Evolutionary conservation across 2,113 vertebrate genomes (phyloP).

Genomic region (Daboia siamensis): DNA sequence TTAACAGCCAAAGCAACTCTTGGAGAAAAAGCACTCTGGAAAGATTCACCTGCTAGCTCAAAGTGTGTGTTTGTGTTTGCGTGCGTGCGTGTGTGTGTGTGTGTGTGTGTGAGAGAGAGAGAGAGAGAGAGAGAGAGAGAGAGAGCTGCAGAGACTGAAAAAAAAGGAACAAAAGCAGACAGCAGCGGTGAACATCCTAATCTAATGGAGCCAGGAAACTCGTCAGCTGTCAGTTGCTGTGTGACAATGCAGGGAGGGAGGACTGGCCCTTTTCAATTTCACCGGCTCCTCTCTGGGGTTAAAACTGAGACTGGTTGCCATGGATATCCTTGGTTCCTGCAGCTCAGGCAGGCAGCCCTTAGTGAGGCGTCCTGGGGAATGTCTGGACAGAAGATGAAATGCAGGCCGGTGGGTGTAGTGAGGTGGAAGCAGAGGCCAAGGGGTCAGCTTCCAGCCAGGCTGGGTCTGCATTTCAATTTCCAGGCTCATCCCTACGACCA

Average conservation of each 20-base stretch:
- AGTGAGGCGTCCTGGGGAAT: slow-evolving; percentile 79
- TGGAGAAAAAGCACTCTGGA: rapidly evolving
- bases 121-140: slow-evolving; percentile 2
- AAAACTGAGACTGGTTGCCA: slow-evolving; percentile 87
- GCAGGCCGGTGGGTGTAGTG: slow-evolving; percentile 71
- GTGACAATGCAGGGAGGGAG: slow-evolving; percentile 80
- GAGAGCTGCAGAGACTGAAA: not conserved
- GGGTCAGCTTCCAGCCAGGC: slow-evolving; percentile 51
- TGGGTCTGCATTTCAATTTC: slow-evolving; percentile 52
- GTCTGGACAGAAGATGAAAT: slow-evolving; percentile 75
- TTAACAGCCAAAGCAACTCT: not conserved
- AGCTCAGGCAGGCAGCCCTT: slow-evolving; percentile 86
- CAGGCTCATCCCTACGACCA: slow-evolving; percentile 58
- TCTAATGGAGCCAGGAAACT: slow-evolving; percentile 58
- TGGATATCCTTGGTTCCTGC: slow-evolving; percentile 93
- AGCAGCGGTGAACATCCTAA: slow-evolving; percentile 65
- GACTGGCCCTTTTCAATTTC: slow-evolving; percentile 84
- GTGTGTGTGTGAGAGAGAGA: not conserved
- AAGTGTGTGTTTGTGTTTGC: not conserved
- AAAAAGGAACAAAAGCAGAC: slow-evolving; percentile 55
- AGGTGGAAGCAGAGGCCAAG: slow-evolving; percentile 74
- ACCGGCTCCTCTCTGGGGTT: slow-evolving; percentile 86
- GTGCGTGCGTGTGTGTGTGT: not conserved
- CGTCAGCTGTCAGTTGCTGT: slow-evolving; percentile 67
- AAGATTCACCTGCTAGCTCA: not conserved